phyloP scores from a whole-genome alignment of 2,113 vertebrate genomes.

The Oriolus oriolus region DNA sequence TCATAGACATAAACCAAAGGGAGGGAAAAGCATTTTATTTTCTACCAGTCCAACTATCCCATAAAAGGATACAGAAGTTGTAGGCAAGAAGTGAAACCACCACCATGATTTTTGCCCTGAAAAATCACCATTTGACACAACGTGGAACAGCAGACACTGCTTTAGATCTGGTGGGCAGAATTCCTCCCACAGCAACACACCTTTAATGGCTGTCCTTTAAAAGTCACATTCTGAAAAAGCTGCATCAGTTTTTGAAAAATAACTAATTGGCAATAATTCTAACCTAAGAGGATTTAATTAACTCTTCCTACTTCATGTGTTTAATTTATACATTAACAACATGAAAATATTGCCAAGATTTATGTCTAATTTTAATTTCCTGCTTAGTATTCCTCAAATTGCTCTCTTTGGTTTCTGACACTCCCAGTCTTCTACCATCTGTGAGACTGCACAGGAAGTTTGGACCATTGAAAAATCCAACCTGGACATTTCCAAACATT shows the following conservation, averaged over 20 bases:
- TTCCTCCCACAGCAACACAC: background rate
- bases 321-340: background rate
- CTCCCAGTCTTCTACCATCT: background rate
- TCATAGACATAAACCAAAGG: conserved; percentile 15
- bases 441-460: background rate
- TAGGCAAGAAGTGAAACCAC: background rate
- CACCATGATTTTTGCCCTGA: background rate
- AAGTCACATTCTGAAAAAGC: background rate
- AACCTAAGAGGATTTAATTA: background rate
- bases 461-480: background rate
- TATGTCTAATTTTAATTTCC: background rate
- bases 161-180: background rate
- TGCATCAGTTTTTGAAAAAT: background rate
- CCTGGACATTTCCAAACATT: background rate
- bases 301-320: background rate
- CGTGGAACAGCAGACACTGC: background rate
- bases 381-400: background rate
- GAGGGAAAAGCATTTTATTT: background rate
- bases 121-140: background rate
- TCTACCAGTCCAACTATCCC: background rate
- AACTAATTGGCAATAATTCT: background rate
- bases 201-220: background rate
- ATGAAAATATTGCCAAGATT: background rate
- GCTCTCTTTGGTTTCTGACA: background rate
- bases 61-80: background rate